Conservation (phyloP, 2,113 vertebrate genomes). For the Paramisgurnus dabryanus region DNA sequence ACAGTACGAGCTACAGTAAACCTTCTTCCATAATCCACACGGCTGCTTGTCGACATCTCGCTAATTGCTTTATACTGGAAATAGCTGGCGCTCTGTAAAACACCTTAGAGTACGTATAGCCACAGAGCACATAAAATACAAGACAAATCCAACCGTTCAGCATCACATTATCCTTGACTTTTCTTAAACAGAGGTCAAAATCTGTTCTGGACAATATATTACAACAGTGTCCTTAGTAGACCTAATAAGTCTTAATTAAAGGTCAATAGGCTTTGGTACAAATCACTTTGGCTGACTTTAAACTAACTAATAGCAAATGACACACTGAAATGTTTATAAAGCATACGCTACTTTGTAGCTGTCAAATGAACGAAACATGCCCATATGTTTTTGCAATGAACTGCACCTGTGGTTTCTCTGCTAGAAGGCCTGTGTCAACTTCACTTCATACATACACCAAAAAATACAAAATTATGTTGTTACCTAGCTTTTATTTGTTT, state of each 20-base stretch:
- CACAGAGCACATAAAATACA: not conserved
- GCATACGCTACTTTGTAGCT: no score
- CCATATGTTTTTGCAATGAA: no score
- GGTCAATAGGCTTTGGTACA: not conserved
- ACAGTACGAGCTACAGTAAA: not conserved
- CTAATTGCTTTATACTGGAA: constrained; percentile 16
- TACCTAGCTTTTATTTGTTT: no score
- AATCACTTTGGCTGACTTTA: not conserved
- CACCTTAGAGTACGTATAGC: not conserved
- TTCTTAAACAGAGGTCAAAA: constrained; percentile 24
- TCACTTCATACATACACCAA: no score
- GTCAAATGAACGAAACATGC: no score
- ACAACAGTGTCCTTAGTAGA: constrained; percentile 17
- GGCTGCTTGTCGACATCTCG: not conserved
- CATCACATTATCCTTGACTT: constrained; percentile 27
- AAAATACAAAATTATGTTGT: no score
- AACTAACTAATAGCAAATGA: constrained; percentile 10
- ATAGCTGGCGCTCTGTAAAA: not conserved
- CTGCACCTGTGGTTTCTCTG: no score
- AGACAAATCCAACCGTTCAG: constrained; percentile 3
- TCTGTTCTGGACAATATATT: constrained; percentile 12
- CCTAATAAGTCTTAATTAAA: constrained; percentile 42
- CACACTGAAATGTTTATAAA: not conserved
- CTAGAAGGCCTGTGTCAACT: no score
- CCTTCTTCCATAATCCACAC: not conserved